Percentiles rank a stretch among this genome's conserved stretches.
These are phyloP conservation scores for Ophiodon elongatus DNA, from an alignment of 2,113 vertebrate genomes.

Conservation along the genomic window DNA sequence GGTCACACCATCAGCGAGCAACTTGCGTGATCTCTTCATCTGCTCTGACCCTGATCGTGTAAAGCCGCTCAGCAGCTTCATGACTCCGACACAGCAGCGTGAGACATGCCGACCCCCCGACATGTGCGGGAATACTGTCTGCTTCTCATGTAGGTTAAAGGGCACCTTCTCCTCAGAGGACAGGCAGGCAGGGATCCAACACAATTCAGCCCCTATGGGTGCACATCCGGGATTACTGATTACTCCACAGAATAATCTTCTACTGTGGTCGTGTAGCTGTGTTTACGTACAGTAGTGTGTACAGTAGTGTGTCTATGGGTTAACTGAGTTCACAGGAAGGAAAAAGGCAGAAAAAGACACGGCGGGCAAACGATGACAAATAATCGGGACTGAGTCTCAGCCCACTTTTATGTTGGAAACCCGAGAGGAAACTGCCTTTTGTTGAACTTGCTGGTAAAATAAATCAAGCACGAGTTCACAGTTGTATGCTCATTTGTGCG, in stretches of 20 bases:
- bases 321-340: neutral
- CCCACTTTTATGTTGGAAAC: neutral
- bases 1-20: conserved; percentile 23
- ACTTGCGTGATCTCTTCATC: conserved; percentile 15
- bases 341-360: neutral
- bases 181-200: conserved; percentile 21
- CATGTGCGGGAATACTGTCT: conserved; percentile 31
- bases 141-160: conserved; percentile 38
- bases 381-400: neutral
- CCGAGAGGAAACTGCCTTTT: neutral
- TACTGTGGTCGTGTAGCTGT: conserved; percentile 10
- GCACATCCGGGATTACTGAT: conserved; percentile 37
- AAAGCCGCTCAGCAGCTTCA: conserved; percentile 32
- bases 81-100: conserved; percentile 10
- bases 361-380: neutral
- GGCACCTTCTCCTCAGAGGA: conserved; percentile 38
- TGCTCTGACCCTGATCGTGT: conserved; percentile 36
- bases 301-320: neutral
- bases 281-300: too few species aligned
- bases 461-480: conserved; percentile 49
- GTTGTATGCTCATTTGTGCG: conserved; percentile 51
- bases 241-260: conserved; percentile 48
- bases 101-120: conserved; percentile 52
- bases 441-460: conserved; percentile 27
- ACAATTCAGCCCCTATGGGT: conserved; percentile 5